Percentiles rank a stretch among this genome's conserved stretches.
phyloP scores from a whole-genome alignment of 2,797 vertebrate species.

The Molossus alvarezi region DNA sequence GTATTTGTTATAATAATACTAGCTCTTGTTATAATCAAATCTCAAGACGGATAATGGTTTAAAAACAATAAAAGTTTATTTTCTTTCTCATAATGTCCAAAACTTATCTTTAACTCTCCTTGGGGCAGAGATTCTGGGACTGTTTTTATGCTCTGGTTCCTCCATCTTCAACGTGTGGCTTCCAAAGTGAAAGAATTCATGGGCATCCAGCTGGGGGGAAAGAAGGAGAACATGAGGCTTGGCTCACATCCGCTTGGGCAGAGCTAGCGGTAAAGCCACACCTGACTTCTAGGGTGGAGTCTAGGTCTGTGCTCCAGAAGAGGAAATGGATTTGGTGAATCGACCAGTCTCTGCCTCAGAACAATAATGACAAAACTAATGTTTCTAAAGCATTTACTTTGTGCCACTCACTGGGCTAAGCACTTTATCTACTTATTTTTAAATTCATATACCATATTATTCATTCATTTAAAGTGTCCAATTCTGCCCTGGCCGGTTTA shows the following conservation, averaged over 20 bases:
- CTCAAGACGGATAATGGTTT: slow-evolving; percentile 53
- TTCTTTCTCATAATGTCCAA: slow-evolving; percentile 24
- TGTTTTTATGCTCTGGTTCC: background rate
- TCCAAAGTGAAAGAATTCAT: slow-evolving; percentile 28
- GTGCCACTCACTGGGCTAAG: background rate
- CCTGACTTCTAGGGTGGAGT: slow-evolving; percentile 32
- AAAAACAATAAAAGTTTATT: slow-evolving; percentile 5
- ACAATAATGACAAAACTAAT: background rate
- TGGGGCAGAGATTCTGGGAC: background rate
- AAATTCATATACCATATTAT: slow-evolving; percentile 10
- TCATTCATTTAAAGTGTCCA: background rate
- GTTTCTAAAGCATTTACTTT: slow-evolving; percentile 27
- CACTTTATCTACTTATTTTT: slow-evolving; percentile 35
- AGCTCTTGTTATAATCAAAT: background rate
- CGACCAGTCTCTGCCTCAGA: slow-evolving; percentile 42
- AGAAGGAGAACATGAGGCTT: background rate
- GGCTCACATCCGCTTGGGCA: slow-evolving; percentile 46
- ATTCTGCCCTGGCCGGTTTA: background rate
- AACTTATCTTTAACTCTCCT: background rate
- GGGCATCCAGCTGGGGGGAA: background rate
- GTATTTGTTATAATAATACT: background rate
- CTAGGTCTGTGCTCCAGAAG: slow-evolving; percentile 26
- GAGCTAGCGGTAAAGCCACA: background rate
- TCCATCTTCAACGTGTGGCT: slow-evolving; percentile 19
- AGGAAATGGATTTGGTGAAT: slow-evolving; percentile 36